Evolutionary conservation across 2,797 vertebrate genomes (phyloP), one percentile per base, ranked within the genome.

Genomic region (Luscinia luscinia): DNA sequence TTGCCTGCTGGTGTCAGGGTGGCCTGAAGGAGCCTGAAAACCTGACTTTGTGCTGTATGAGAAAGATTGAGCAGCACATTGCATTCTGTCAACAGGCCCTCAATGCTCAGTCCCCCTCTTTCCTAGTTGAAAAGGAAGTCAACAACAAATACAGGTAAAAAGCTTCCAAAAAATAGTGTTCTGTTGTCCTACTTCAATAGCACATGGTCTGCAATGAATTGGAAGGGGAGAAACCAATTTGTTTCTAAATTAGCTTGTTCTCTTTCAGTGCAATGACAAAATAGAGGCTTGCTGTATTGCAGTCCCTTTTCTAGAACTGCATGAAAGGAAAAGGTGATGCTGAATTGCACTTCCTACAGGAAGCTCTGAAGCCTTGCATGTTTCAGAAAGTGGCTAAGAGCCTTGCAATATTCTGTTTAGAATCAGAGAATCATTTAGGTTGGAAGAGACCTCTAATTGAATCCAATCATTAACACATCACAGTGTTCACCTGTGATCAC

Each of bases 161-260:
- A 83, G 4, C 28, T 48, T 89, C 32, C 27, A 19, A 74, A 86
- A 85, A 95, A 78, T 32, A 79, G 32, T 63, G 91, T 94, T 94
- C 77, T 87, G 66, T 88, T 80, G 70, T 84, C 79, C n/a, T 86
- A 30, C 51, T 90, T 92, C 70, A 89, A 68, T 34, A 58, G 15
- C 40, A 80, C n/a, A 74, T 23, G 59, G 48, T 68, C 55, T 93
- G n/a, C 54, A 85, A 61, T 52, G 83, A 96, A 88, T 2, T 89
- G 73, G 57, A 93, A 90, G 52, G 68, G 62, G 86, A 93, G 48
- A n/a, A 94, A 94, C 11, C 19, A 15, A 86, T 83, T 84, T 83
- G 34, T 46, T 97, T 97, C 87, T 70, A 94, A 96, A 97, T 94
- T 94, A 95, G 88, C 85, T 95, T 94, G n/a, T 88, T 59, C 58